Evolutionary conservation across 1,140 invertebrate species (phyloP).

Genomic region (Chironomus tepperi): DNA sequence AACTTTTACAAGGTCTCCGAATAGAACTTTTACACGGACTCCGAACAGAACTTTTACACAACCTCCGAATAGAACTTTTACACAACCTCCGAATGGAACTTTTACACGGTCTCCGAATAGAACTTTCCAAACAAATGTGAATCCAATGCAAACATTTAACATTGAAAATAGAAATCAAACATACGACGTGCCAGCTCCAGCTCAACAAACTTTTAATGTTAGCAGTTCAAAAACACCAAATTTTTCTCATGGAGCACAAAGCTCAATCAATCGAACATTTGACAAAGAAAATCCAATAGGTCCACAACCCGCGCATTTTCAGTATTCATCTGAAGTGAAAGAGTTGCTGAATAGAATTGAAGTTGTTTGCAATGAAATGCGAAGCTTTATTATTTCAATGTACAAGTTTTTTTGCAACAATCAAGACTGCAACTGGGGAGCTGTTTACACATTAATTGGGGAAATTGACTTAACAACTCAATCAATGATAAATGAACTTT

Average conservation of each 20-base stretch:
- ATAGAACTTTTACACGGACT: background rate
- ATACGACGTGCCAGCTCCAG: background rate
- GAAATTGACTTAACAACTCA: conserved; percentile 1
- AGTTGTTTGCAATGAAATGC: background rate
- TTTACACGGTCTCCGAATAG: background rate
- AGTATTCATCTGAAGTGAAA: background rate
- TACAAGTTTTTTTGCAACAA: background rate
- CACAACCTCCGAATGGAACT: background rate
- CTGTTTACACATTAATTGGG: background rate
- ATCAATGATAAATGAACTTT: background rate
- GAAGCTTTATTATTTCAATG: background rate
- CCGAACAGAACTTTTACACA: background rate
- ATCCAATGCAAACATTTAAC: background rate
- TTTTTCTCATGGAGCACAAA: too few relatives aligned
- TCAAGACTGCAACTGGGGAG: background rate
- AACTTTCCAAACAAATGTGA: background rate
- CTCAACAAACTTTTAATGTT: background rate
- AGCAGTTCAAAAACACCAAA: too few relatives aligned
- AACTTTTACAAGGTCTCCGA: background rate
- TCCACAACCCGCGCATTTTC: background rate
- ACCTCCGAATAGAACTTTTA: too few relatives aligned
- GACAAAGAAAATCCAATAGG: background rate
- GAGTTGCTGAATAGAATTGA: background rate
- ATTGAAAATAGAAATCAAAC: background rate
- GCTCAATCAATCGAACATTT: background rate